Base-by-base conservation (phyloP, 1,140 invertebrate genomes). In the Anagrus nilaparvatae region DNA sequence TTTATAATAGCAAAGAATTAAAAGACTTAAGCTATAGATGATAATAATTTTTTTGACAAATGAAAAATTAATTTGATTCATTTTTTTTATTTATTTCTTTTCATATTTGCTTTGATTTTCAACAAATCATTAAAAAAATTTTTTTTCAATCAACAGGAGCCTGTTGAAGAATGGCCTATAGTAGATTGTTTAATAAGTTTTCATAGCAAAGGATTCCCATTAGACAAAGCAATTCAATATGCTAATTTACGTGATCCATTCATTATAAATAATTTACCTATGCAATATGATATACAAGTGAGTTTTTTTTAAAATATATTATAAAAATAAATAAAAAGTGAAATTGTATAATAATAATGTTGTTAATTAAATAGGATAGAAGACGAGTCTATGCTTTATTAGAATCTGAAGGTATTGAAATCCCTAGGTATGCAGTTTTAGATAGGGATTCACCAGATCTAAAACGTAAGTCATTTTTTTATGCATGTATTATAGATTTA, bases 121-220 rank as follows among this genome's bases (percentile, higher is more conserved):
- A 13, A 7, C 10, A 12, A n/a, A 7, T 27, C 6, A 17, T 35
- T 23, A 17, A 27, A 18, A n/a, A 20, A 27, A 30, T 21, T 34
- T 20, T 42, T 38, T 45, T 33, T 51, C 56, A 37, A 36, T 49
- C 66, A 74, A 14, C 62, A 93, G 77, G 82, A 91, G 69, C 85
- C 92, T 2, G 90, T 99, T 8, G 93, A 99, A 65, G 83, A 97
- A 57, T 99, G 97, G 97, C 96, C 95, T 2, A 71, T 90, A 14
- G 94, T 92, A 59, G 95, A 99, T 69, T 98, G 93, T 60, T 74
- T 99, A 12, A 93, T 99, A 44, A 96, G 92, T 44, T 99, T 99
- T 65, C 95, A 99, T 65, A 97, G 95, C 2, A 92, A 95, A 70
- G 93, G 94, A 55, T 99, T 97, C 72, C 96, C 93, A 4, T 72